A percentile compares a stretch with the other conserved stretches of the same genome.
phyloP scores from a whole-genome alignment of 2,113 vertebrate genomes.

The Dromiciops gliroides region DNA sequence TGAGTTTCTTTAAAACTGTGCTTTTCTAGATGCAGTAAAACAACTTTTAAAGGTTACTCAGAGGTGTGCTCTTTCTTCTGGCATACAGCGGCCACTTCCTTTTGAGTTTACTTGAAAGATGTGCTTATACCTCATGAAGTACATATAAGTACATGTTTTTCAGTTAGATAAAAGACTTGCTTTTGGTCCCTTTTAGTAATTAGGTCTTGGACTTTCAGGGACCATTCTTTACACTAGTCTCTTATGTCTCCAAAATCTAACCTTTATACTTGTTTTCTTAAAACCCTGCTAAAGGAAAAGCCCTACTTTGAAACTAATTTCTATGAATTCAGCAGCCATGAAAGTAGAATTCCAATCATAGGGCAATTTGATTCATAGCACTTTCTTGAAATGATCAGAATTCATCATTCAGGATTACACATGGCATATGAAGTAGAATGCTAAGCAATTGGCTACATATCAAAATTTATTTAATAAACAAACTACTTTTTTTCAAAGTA shows the following conservation, averaged over 20 bases:
- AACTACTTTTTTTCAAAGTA: background rate
- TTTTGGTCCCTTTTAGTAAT: too few species aligned
- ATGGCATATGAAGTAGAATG: background rate
- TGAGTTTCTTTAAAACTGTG: too few species aligned
- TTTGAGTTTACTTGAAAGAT: too few species aligned
- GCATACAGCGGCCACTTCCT: too few species aligned
- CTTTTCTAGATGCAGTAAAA: too few species aligned
- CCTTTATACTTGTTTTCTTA: background rate
- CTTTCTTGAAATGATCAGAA: background rate
- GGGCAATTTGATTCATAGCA: background rate
- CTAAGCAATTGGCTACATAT: background rate
- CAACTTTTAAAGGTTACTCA: too few species aligned
- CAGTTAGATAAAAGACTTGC: too few species aligned
- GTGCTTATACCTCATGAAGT: too few species aligned
- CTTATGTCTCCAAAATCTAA: background rate
- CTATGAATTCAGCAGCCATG: background rate
- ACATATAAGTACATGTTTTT: too few species aligned
- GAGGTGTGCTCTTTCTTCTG: too few species aligned
- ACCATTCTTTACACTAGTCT: background rate
- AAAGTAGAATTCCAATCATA: background rate
- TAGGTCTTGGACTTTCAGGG: background rate
- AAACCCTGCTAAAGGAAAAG: background rate
- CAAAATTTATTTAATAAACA: background rate
- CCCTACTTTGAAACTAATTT: background rate
- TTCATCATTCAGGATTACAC: background rate